These are phyloP conservation scores for Eriosoma lanigerum DNA, from an alignment of 1,140 invertebrate species.

Conservation along the genomic window DNA sequence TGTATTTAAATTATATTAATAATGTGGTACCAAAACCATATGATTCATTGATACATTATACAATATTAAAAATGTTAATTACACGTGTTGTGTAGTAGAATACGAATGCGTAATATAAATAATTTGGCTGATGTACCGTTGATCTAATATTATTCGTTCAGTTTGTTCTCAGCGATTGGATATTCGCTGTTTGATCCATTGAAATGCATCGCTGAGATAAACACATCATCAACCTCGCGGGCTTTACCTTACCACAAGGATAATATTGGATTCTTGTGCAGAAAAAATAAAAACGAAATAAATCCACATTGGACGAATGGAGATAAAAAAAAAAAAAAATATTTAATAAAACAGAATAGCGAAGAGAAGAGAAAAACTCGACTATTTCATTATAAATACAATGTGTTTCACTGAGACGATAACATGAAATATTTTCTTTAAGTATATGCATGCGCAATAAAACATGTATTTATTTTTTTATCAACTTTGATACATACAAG, in stretches of 20 bases:
- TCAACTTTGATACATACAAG: no score
- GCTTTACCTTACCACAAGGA: constrained; percentile 6
- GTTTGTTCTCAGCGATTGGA: constrained; percentile 12
- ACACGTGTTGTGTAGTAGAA: no score
- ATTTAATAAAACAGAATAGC: background rate
- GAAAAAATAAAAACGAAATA: constrained; percentile 25
- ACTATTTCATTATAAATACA: no score
- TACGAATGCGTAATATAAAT: no score
- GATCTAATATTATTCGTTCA: background rate
- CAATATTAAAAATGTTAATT: no score
- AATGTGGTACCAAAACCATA: no score
- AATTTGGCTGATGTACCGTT: background rate
- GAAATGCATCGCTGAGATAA: constrained; percentile 22
- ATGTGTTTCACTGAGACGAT: no score
- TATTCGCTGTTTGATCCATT: background rate
- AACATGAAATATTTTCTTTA: no score
- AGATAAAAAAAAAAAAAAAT: constrained; percentile 11
- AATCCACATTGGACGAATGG: background rate
- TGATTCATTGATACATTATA: no score
- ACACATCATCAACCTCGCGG: background rate
- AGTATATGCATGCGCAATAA: no score
- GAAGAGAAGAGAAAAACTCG: background rate
- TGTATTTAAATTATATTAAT: no score
- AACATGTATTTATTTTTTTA: no score
- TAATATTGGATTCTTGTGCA: constrained; percentile 15